These are phyloP conservation scores for Camelus bactrianus DNA, from an alignment of 2,113 vertebrate species.

Conservation along the genomic window DNA sequence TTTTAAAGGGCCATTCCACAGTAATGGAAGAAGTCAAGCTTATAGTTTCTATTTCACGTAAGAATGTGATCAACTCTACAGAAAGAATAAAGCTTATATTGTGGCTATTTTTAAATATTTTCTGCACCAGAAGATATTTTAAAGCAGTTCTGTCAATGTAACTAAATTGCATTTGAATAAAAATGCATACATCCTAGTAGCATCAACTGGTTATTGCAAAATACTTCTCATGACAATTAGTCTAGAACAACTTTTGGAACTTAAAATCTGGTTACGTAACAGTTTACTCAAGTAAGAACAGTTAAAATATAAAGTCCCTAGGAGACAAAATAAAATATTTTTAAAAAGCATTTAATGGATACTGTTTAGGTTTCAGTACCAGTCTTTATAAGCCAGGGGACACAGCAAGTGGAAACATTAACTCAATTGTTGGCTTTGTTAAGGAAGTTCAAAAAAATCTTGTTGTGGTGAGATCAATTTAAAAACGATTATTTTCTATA, in stretches of 20 bases:
- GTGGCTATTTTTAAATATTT: neutral
- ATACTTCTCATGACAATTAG: neutral
- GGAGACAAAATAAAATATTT: slow-evolving; percentile 32
- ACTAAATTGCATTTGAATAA: slow-evolving; percentile 39
- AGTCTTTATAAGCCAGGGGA: neutral
- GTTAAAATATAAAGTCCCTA: neutral
- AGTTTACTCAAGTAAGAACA: neutral
- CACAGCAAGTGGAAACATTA: neutral
- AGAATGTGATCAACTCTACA: neutral
- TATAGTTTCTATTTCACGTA: neutral
- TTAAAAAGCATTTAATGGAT: slow-evolving; percentile 18
- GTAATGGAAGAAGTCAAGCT: neutral
- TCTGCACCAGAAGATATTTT: neutral
- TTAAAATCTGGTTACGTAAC: neutral
- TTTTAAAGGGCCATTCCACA: neutral
- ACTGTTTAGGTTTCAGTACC: neutral
- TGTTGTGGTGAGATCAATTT: neutral
- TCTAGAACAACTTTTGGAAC: neutral
- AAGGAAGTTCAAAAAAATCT: neutral
- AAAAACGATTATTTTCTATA: neutral
- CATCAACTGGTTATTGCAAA: neutral
- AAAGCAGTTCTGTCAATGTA: neutral
- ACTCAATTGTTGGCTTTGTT: neutral
- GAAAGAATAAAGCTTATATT: neutral
- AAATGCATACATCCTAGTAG: neutral